These are phyloP conservation scores for Acleris literana DNA, from an alignment of 2,888 invertebrate species.

Conservation along the genomic window DNA sequence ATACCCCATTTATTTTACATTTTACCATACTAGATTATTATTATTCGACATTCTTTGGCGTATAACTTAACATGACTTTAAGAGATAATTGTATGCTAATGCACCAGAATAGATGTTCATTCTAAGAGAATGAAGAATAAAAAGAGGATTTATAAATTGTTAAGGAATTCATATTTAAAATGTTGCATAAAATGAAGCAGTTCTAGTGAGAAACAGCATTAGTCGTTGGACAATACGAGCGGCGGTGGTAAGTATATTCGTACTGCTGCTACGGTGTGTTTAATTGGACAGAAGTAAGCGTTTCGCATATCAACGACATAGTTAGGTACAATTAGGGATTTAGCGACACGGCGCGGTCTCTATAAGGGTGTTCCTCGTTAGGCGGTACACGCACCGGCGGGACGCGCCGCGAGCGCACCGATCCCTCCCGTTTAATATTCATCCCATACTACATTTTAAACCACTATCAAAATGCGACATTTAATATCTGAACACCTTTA, in stretches of 20 bases:
- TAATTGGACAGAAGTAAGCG: slow-evolving; percentile 66
- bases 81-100: slow-evolving; percentile 68
- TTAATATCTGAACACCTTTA: slow-evolving; percentile 49
- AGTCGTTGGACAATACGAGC: slow-evolving; percentile 28
- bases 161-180: slow-evolving; percentile 35
- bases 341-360: slow-evolving; percentile 67
- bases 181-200: slow-evolving; percentile 20
- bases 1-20: slow-evolving; percentile 53
- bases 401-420: slow-evolving; percentile 47
- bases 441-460: slow-evolving; percentile 68
- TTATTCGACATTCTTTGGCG: slow-evolving; percentile 60
- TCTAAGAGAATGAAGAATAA: slow-evolving; percentile 50
- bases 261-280: slow-evolving; percentile 51
- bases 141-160: slow-evolving; percentile 34
- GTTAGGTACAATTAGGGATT: slow-evolving; percentile 74
- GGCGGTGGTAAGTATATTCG: slow-evolving; percentile 39
- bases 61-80: slow-evolving; percentile 60
- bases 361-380: slow-evolving; percentile 74
- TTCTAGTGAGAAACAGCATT: slow-evolving; percentile 19
- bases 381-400: slow-evolving; percentile 61
- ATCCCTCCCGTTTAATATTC: slow-evolving; percentile 71
- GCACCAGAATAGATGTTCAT: slow-evolving; percentile 54
- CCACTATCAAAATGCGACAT: slow-evolving; percentile 47
- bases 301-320: slow-evolving; percentile 70
- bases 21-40: slow-evolving; percentile 51